These are phyloP conservation scores for Priocnemis perturbator DNA, from an alignment of 2,888 invertebrate species.

Conservation along the genomic window DNA sequence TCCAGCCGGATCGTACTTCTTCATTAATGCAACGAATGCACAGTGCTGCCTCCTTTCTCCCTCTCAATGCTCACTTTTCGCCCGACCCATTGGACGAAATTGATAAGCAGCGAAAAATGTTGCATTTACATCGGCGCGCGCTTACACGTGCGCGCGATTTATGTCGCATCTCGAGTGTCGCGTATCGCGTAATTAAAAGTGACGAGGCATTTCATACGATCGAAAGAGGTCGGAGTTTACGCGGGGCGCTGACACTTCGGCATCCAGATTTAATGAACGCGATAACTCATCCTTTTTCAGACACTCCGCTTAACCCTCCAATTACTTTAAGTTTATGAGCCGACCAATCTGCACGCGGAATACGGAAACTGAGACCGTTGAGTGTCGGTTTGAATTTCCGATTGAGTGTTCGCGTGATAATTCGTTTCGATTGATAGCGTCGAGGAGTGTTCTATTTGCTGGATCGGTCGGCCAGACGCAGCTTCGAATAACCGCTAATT, in stretches of 20 bases:
- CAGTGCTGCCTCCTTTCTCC: too few relatives aligned
- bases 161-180: neutral
- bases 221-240: too few relatives aligned
- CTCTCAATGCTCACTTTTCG: too few relatives aligned
- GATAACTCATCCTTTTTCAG: constrained; percentile 25
- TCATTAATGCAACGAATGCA: too few relatives aligned
- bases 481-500: constrained; percentile 43
- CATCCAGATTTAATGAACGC: constrained; percentile 1
- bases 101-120: too few relatives aligned
- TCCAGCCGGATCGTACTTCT: too few relatives aligned
- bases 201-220: too few relatives aligned
- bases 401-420: constrained; percentile 57
- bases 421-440: constrained; percentile 46
- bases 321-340: constrained; percentile 46
- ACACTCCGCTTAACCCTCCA: constrained; percentile 48
- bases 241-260: too few relatives aligned
- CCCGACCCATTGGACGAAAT: too few relatives aligned
- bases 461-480: constrained; percentile 29
- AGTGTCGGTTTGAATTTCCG: constrained; percentile 57
- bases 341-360: constrained; percentile 41
- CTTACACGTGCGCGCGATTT: constrained; percentile 14
- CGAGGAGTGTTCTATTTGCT: neutral
- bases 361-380: constrained; percentile 43
- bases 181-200: too few relatives aligned
- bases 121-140: too few relatives aligned